These are phyloP conservation scores for Lapara coniferarum DNA, from an alignment of 2,888 invertebrate genomes.

Conservation along the genomic window DNA sequence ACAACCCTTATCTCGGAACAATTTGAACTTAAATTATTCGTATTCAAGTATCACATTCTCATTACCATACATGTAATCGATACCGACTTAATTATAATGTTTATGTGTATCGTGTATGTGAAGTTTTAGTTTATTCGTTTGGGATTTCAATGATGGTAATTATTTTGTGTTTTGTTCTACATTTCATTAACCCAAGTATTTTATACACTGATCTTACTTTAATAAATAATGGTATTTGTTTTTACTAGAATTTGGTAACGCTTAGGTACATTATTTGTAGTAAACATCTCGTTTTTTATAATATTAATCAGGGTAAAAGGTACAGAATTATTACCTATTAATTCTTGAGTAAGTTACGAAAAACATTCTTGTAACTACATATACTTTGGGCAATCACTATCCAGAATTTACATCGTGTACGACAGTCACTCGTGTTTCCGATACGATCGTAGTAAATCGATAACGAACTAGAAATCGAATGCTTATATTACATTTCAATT, in stretches of 20 bases:
- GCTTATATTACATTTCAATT: conserved; percentile 81
- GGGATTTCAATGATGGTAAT: too few species aligned
- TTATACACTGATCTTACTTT: too few species aligned
- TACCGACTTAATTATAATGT: conserved; percentile 63
- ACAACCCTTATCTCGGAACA: conserved; percentile 28
- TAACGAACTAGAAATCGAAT: conserved; percentile 72
- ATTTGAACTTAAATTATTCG: conserved; percentile 23
- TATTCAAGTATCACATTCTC: conserved; percentile 52
- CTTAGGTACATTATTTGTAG: too few species aligned
- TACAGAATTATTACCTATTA: too few species aligned
- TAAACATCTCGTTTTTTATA: too few species aligned
- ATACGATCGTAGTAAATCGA: conserved; percentile 64
- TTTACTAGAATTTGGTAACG: too few species aligned
- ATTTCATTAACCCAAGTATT: too few species aligned
- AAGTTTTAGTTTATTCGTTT: too few species aligned
- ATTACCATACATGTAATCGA: conserved; percentile 71
- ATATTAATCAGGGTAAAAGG: too few species aligned
- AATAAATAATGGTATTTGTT: too few species aligned
- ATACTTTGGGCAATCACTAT: conserved; percentile 13
- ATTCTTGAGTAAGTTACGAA: too few species aligned
- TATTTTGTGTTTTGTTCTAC: too few species aligned
- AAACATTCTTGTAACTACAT: background rate
- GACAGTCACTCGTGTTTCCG: conserved; percentile 43
- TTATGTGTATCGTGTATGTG: conserved; percentile 43
- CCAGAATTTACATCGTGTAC: conserved; percentile 33